These are phyloP conservation scores for Microcebus lehilahytsara DNA, from an alignment of 2,113 vertebrate species.

Conservation along the genomic window DNA sequence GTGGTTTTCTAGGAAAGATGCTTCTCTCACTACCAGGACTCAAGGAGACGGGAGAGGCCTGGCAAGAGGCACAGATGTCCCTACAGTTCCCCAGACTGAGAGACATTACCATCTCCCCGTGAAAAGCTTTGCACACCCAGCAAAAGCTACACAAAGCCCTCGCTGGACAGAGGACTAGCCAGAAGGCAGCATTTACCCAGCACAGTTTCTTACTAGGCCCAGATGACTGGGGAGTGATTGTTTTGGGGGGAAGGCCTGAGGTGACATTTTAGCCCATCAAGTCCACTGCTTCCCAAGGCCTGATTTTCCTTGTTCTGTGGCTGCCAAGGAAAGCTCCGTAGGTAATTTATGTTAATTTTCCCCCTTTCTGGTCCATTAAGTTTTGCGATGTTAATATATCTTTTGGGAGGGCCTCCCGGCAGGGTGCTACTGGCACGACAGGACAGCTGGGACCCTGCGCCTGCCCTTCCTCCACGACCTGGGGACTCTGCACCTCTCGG, in stretches of 20 bases:
- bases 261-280: slow-evolving; percentile 54
- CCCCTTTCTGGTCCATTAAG: slow-evolving; percentile 74
- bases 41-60: background rate
- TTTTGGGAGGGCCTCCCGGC: slow-evolving; percentile 60
- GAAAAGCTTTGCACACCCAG: background rate
- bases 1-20: background rate
- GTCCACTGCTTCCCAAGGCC: slow-evolving; percentile 47
- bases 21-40: background rate
- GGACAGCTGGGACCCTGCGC: background rate
- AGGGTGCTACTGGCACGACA: background rate
- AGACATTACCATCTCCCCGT: background rate
- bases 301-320: slow-evolving; percentile 64
- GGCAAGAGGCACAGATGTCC: background rate
- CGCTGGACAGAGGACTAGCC: background rate
- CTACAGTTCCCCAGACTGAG: background rate
- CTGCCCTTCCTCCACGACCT: background rate
- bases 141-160: background rate
- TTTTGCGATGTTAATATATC: slow-evolving; percentile 79
- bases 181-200: background rate
- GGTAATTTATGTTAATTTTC: slow-evolving; percentile 80
- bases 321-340: slow-evolving; percentile 64
- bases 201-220: background rate
- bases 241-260: slow-evolving; percentile 42
- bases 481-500: background rate
- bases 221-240: slow-evolving; percentile 25